These are phyloP conservation scores for Eubucco bourcierii DNA, from an alignment of 2,113 vertebrate genomes.

Conservation along the genomic window DNA sequence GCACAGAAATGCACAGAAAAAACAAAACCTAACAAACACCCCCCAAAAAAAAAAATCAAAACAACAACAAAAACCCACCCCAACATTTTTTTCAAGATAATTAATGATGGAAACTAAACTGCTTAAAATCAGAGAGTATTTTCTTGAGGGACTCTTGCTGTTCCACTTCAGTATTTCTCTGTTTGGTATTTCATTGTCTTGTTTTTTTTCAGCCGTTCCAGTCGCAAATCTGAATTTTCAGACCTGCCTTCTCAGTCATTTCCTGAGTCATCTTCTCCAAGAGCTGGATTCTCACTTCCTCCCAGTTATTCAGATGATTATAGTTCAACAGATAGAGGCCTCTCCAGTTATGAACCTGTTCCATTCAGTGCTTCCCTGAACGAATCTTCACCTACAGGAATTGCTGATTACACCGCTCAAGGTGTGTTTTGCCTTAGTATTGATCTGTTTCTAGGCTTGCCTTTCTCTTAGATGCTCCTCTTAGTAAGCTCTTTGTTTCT, in stretches of 20 bases:
- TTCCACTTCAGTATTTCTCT: neutral
- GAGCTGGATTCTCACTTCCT: slow-evolving; percentile 16
- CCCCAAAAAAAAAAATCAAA: neutral
- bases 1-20: neutral
- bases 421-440: slow-evolving; percentile 70
- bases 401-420: slow-evolving; percentile 72
- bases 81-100: neutral
- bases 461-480: neutral
- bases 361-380: slow-evolving; percentile 83
- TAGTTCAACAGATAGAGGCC: slow-evolving; percentile 61
- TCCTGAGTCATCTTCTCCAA: slow-evolving; percentile 52
- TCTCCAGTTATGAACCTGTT: slow-evolving; percentile 71
- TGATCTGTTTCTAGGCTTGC: slow-evolving; percentile 27
- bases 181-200: neutral
- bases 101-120: neutral
- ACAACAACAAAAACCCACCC: neutral
- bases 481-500: neutral
- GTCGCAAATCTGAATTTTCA: slow-evolving; percentile 73
- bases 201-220: slow-evolving; percentile 67
- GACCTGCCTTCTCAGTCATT: slow-evolving; percentile 48
- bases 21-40: neutral
- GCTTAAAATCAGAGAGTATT: neutral
- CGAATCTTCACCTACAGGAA: slow-evolving; percentile 81
- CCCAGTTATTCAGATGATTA: slow-evolving; percentile 60
- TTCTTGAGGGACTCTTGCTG: neutral